These are phyloP conservation scores for Phalacrocorax brasilianus DNA, from an alignment of 2,113 vertebrate species.

Conservation along the genomic window DNA sequence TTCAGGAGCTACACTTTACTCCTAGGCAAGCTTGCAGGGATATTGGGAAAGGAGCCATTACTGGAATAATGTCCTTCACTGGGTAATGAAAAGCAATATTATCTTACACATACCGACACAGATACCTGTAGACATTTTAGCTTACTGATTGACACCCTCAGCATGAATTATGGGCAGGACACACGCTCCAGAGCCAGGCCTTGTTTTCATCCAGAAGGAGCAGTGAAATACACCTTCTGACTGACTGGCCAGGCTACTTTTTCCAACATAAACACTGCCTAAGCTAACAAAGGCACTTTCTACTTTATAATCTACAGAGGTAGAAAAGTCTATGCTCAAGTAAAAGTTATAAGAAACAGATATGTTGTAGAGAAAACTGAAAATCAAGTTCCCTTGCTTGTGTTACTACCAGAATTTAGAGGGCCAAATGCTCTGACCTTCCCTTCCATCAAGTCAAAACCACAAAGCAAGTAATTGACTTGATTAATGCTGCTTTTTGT, in stretches of 20 bases:
- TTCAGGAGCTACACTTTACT: background rate
- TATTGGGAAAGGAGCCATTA: background rate
- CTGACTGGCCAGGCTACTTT: background rate
- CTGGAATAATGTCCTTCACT: background rate
- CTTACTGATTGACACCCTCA: background rate
- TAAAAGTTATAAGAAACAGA: background rate
- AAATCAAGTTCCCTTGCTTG: background rate
- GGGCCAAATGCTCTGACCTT: background rate
- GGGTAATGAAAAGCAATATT: background rate
- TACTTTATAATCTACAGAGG: background rate
- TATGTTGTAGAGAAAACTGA: background rate
- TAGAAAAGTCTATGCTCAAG: background rate
- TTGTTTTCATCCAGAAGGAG: background rate
- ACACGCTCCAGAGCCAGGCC: background rate
- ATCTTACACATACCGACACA: rapidly evolving
- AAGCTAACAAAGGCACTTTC: background rate
- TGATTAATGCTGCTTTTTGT: constrained; percentile 13
- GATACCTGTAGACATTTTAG: background rate
- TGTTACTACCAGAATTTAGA: background rate
- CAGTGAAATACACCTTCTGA: background rate
- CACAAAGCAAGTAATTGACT: background rate
- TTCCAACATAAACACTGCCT: rapidly evolving
- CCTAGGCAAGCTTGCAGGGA: background rate
- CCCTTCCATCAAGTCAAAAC: background rate
- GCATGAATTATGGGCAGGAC: background rate